Evolutionary conservation across 1,140 invertebrate genomes (phyloP).

Genomic region (Triops cancriformis): DNA sequence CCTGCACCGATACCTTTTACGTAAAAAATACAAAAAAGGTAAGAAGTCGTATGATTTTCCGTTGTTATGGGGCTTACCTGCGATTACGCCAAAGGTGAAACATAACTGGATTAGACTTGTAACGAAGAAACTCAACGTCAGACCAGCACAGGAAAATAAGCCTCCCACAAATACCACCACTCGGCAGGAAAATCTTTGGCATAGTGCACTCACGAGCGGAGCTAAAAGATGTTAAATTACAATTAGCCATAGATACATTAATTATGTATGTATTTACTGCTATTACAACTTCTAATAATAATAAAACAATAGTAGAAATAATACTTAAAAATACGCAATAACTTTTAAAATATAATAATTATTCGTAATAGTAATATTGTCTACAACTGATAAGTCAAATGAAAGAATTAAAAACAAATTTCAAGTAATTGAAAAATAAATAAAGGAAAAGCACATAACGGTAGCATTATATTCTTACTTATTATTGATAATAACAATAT

Average conservation of each 20-base stretch:
- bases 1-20: constrained; percentile 63
- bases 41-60: not conserved
- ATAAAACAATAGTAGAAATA: too few relatives aligned
- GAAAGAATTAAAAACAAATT: too few relatives aligned
- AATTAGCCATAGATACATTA: not conserved
- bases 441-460: too few relatives aligned
- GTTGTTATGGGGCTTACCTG: constrained; percentile 36
- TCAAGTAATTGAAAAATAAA: too few relatives aligned
- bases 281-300: too few relatives aligned
- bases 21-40: constrained; percentile 17
- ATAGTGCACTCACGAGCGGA: constrained; percentile 61
- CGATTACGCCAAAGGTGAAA: constrained; percentile 64
- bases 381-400: too few relatives aligned
- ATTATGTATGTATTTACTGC: too few relatives aligned
- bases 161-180: constrained; percentile 63
- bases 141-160: constrained; percentile 58
- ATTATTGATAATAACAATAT: too few relatives aligned
- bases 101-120: constrained; percentile 58
- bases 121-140: constrained; percentile 60
- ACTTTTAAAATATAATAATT: too few relatives aligned
- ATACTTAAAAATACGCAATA: too few relatives aligned
- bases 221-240: constrained; percentile 40
- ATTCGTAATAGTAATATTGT: too few relatives aligned
- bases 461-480: too few relatives aligned
- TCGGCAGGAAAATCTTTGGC: constrained; percentile 64